Base-by-base conservation (phyloP, 1,140 invertebrate species). In the Medauroidea extradentata region DNA sequence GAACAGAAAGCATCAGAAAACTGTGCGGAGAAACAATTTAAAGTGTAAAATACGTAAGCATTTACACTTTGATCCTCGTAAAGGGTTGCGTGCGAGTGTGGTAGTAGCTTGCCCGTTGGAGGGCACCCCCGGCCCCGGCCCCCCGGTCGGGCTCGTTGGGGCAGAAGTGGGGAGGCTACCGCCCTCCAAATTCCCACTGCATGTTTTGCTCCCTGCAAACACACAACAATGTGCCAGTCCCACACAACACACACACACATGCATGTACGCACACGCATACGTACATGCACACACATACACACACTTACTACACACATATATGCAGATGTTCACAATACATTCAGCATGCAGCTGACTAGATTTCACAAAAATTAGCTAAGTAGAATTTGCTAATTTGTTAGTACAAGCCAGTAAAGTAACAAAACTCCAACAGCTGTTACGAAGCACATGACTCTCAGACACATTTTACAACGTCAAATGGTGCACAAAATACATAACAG, bases 61-160 rank as follows among this genome's bases (percentile, higher is more conserved):
- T 34, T 84, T 85, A 85, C 88, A 89, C 81, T 89, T 89, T 65
- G 87, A 89, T 83, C 87, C 86, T 78, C 88, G 81, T 60, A 89
- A 81, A 65, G 86, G 85, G 75, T 86, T 87, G 71, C 86, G 80
- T 59, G 82, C 83, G 78, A 86, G 70, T 70, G 75, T 72, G 75
- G 73, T 53, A 34, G 73, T 53, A 23, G 58, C 52, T n/a, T 60
- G 34, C 41, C 50, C 58, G 53, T 59, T 57, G 34, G 58, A 61
- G 60, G 57, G 62, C n/a, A 50, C 42, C 46, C 57, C 52, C 73
- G 42, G 79, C 78, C 56, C 43, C 29, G 42, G 29, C 48, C 58
- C 58, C 23, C 58, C 54, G 79, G 80, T 83, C 13, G 83, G 82
- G 65, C 82, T 85, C 27, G 81, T 83, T 52, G 83, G 82, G 34